Conservation (phyloP, 2,113 vertebrate genomes). For the Tetraodon nigroviridis region DNA sequence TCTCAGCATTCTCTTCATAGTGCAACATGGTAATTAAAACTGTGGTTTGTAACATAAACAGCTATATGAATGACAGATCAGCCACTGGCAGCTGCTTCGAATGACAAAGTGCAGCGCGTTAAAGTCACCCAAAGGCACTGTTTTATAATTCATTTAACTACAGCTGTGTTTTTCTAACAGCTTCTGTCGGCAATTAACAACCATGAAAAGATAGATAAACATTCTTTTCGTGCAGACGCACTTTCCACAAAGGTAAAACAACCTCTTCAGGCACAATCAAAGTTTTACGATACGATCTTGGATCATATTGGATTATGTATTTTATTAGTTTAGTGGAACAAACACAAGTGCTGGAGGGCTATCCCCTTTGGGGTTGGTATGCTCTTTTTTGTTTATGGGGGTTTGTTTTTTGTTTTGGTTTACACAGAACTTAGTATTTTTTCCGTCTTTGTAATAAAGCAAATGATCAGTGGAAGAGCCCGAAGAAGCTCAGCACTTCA, state of each 20-base stretch:
- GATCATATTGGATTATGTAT: constrained; percentile 69
- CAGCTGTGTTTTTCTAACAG: constrained; percentile 63
- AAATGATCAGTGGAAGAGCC: constrained; percentile 15
- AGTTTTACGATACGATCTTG: constrained; percentile 60
- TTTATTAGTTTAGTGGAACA: constrained; percentile 66
- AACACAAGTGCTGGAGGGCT: constrained; percentile 60
- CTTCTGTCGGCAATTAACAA: constrained; percentile 64
- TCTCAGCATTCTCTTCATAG: neutral
- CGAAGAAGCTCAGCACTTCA: too few species aligned
- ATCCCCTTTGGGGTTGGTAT: constrained; percentile 50
- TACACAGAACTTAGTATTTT: constrained; percentile 30
- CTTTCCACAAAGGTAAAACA: constrained; percentile 70
- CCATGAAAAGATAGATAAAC: constrained; percentile 68
- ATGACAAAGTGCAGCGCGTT: constrained; percentile 47
- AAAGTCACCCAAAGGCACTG: constrained; percentile 64
- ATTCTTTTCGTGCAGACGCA: constrained; percentile 64
- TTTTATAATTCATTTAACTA: constrained; percentile 69
- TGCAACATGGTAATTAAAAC: constrained; percentile 30
- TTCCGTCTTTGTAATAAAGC: constrained; percentile 8
- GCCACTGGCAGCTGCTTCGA: constrained; percentile 35
- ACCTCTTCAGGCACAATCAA: constrained; percentile 64
- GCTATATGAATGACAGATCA: constrained; percentile 40
- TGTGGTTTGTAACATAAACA: constrained; percentile 46
- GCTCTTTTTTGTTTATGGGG: constrained; percentile 33
- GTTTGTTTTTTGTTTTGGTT: constrained; percentile 22